These are phyloP conservation scores for Drosophila villosipedis DNA, from an alignment of 2,888 invertebrate species.

Conservation along the genomic window DNA sequence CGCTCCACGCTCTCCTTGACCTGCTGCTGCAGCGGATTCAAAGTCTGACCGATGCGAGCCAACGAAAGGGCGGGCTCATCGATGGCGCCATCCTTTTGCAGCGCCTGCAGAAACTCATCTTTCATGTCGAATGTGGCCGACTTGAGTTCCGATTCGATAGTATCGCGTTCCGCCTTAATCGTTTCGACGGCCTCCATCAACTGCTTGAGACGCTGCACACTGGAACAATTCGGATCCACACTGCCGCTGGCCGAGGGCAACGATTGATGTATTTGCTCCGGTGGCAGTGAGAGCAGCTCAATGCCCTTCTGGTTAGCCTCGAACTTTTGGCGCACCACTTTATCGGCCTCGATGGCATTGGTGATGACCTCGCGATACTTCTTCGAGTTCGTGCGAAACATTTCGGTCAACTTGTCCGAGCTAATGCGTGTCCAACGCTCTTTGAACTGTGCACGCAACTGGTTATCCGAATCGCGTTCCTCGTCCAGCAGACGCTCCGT, in stretches of 20 bases:
- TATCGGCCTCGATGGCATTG: conserved; percentile 93
- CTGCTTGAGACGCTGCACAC: conserved; percentile 89
- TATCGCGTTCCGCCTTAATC: conserved; percentile 95
- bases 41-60: conserved; percentile 90
- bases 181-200: conserved; percentile 94
- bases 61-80: conserved; percentile 91
- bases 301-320: conserved; percentile 91
- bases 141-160: conserved; percentile 94
- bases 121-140: conserved; percentile 93
- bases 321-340: conserved; percentile 94
- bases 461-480: conserved; percentile 95
- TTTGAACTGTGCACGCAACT: conserved; percentile 95
- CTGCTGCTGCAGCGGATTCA: conserved; percentile 91
- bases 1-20: conserved; percentile 90
- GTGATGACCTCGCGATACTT: conserved; percentile 97
- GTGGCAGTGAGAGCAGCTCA: conserved; percentile 91
- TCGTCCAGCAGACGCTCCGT: conserved; percentile 94
- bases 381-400: conserved; percentile 93
- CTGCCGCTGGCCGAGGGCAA: conserved; percentile 89
- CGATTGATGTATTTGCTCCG: conserved; percentile 89
- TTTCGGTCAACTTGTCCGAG: conserved; percentile 94
- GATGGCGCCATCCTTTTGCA: conserved; percentile 91
- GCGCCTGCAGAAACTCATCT: conserved; percentile 90
- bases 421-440: conserved; percentile 96
- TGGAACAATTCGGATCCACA: conserved; percentile 87